Conservation (phyloP, 2,888 invertebrate genomes). For the Archips crataeganus region DNA sequence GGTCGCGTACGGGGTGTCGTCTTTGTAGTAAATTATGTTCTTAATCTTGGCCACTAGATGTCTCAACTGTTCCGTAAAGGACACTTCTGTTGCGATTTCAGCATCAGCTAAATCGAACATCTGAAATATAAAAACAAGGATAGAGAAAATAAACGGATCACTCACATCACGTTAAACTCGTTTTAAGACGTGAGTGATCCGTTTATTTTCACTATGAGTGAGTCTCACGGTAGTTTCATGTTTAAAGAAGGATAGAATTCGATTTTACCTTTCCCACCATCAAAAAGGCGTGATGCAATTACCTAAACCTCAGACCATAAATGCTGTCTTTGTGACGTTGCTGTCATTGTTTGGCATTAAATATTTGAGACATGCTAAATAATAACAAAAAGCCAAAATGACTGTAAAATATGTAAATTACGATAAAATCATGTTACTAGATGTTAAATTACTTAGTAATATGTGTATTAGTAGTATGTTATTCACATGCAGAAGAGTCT, state of each 20-base stretch:
- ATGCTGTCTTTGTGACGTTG: neutral
- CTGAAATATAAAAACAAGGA: conserved; percentile 74
- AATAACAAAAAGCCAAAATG: conserved; percentile 26
- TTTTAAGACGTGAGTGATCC: no score
- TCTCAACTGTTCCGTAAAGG: conserved; percentile 88
- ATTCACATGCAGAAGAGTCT: conserved; percentile 49
- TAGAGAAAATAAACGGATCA: no score
- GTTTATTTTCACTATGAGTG: no score
- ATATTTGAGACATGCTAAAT: conserved; percentile 18
- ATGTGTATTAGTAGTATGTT: conserved; percentile 45
- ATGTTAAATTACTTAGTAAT: conserved; percentile 47
- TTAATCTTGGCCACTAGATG: conserved; percentile 81
- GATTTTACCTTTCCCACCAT: neutral
- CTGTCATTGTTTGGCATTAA: conserved; percentile 18
- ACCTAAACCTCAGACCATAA: no score
- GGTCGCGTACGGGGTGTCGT: conserved; percentile 76
- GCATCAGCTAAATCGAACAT: conserved; percentile 89
- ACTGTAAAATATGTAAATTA: conserved; percentile 20
- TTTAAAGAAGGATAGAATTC: neutral
- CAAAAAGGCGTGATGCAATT: neutral
- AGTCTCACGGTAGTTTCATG: no score
- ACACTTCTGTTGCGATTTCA: conserved; percentile 88
- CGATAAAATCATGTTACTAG: conserved; percentile 27
- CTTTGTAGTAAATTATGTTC: conserved; percentile 78
- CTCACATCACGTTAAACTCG: no score